Percentiles rank a stretch among this genome's conserved stretches.
These are phyloP conservation scores for Rallus limicola DNA, from an alignment of 2,113 vertebrate genomes.

Conservation along the genomic window DNA sequence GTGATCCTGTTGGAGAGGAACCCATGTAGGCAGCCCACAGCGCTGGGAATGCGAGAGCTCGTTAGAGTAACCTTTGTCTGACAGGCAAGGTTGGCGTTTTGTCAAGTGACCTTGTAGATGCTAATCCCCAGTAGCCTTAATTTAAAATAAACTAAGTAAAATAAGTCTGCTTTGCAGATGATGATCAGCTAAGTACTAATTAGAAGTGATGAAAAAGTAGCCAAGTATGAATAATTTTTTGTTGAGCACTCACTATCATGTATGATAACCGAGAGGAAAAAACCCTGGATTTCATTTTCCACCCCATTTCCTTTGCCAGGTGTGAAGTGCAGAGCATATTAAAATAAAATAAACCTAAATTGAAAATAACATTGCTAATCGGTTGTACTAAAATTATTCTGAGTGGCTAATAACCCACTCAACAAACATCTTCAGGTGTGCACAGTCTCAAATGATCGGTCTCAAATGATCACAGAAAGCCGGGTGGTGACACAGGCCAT, in stretches of 20 bases:
- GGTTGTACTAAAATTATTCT: background rate
- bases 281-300: background rate
- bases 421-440: background rate
- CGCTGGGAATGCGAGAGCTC: background rate
- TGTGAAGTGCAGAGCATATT: background rate
- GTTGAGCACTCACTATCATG: background rate
- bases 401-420: background rate
- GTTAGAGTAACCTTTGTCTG: slow-evolving; percentile 29
- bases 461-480: background rate
- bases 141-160: slow-evolving; percentile 47
- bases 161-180: slow-evolving; percentile 34
- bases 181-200: slow-evolving; percentile 38
- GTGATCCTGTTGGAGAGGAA: slow-evolving; percentile 29
- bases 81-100: background rate
- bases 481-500: background rate
- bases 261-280: background rate
- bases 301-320: background rate
- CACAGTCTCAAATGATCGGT: background rate
- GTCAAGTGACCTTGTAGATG: slow-evolving; percentile 65
- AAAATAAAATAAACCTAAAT: slow-evolving; percentile 7
- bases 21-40: background rate
- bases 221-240: background rate
- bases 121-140: slow-evolving; percentile 65
- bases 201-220: slow-evolving; percentile 18
- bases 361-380: background rate